Conservation (phyloP, 2,888 invertebrate genomes). For the Epirrhoe tristata region DNA sequence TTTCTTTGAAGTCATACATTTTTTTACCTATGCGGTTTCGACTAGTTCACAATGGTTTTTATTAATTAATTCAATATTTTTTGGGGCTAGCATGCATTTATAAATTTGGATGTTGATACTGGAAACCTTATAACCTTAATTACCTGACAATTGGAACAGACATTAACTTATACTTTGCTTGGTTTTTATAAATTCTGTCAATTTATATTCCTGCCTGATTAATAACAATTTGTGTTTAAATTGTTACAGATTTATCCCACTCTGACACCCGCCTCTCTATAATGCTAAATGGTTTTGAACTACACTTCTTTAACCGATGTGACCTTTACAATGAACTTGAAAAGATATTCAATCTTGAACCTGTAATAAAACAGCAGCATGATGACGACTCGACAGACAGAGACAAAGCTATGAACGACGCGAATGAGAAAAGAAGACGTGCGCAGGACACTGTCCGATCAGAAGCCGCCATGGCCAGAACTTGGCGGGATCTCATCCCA, state of each 20-base stretch:
- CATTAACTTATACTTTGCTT: neutral
- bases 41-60: too few species aligned
- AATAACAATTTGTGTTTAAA: neutral
- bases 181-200: neutral
- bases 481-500: slow-evolving; percentile 98
- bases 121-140: too few species aligned
- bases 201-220: neutral
- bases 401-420: slow-evolving; percentile 87
- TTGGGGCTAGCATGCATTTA: too few species aligned
- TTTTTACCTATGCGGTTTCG: too few species aligned
- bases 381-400: slow-evolving; percentile 83
- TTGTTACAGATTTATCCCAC: slow-evolving; percentile 94
- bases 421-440: slow-evolving; percentile 84
- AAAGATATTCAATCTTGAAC: slow-evolving; percentile 93
- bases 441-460: slow-evolving; percentile 86
- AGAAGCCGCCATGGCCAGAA: slow-evolving; percentile 93
- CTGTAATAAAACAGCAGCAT: slow-evolving; percentile 90
- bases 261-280: slow-evolving; percentile 96
- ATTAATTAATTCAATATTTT: too few species aligned
- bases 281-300: slow-evolving; percentile 96
- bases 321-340: slow-evolving; percentile 94
- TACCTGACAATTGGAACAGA: neutral
- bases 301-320: slow-evolving; percentile 97
- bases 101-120: too few species aligned
- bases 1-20: too few species aligned